These are phyloP conservation scores for Lutraria lutraria DNA, from an alignment of 2,888 invertebrate species.

Conservation along the genomic window DNA sequence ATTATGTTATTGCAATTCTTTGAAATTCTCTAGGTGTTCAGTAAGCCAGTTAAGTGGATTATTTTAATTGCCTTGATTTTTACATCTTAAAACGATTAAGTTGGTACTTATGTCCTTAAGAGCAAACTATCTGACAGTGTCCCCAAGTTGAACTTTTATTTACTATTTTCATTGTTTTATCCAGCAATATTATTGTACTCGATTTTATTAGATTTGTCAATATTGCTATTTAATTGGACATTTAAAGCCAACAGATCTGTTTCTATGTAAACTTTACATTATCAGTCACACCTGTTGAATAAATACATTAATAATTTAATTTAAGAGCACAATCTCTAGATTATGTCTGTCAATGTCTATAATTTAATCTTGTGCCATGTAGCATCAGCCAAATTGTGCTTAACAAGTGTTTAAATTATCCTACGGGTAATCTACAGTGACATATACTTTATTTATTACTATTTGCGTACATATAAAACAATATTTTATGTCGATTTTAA, in stretches of 20 bases:
- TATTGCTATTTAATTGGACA: slow-evolving; percentile 16
- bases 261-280: slow-evolving; percentile 21
- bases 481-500: slow-evolving; percentile 40
- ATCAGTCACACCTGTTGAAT: slow-evolving; percentile 37
- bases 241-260: slow-evolving; percentile 10
- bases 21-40: background rate
- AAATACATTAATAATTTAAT: slow-evolving; percentile 32
- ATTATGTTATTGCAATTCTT: background rate
- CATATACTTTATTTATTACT: slow-evolving; percentile 50
- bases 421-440: slow-evolving; percentile 34
- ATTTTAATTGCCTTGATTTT: slow-evolving; percentile 14
- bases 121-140: background rate
- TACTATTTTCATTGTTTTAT: slow-evolving; percentile 1
- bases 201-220: background rate
- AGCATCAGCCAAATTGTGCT: slow-evolving; percentile 29
- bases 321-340: slow-evolving; percentile 35
- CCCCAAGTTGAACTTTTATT: background rate
- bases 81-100: background rate
- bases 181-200: background rate
- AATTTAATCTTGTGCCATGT: slow-evolving; percentile 23
- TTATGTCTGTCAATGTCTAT: slow-evolving; percentile 26
- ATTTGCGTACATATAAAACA: slow-evolving; percentile 53
- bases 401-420: slow-evolving; percentile 40
- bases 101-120: background rate
- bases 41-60: background rate